A percentile compares a stretch with the other conserved stretches of the same genome.
Evolutionary conservation across 2,113 vertebrate species (phyloP).

Genomic region (Tachysurus fulvidraco): DNA sequence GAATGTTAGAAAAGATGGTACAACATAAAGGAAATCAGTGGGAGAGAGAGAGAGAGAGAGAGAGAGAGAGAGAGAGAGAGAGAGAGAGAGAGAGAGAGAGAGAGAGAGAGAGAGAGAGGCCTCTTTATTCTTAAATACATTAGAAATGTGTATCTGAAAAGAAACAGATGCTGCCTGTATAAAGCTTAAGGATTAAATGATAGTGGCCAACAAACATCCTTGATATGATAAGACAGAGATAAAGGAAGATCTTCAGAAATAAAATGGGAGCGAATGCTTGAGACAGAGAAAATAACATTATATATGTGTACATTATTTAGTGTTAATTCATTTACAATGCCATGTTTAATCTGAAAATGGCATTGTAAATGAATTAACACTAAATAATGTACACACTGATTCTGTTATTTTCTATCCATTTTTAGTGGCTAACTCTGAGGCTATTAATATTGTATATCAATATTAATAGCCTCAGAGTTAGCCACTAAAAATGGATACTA

Average conservation of each 20-base stretch:
- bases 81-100: no score
- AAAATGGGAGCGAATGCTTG: background rate
- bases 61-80: no score
- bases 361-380: no score
- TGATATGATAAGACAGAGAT: background rate
- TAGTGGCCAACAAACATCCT: background rate
- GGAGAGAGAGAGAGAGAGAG: background rate
- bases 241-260: background rate
- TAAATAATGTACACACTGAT: no score
- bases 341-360: no score
- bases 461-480: constrained; percentile 48
- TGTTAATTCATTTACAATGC: constrained; percentile 55
- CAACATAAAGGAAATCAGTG: constrained; percentile 21
- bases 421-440: no score
- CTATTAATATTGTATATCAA: no score
- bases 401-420: no score
- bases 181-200: background rate
- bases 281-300: background rate
- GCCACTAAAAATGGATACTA: constrained; percentile 30
- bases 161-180: background rate
- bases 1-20: background rate
- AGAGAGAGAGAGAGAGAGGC: background rate
- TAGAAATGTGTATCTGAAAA: no score
- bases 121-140: no score
- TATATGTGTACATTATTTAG: constrained; percentile 26